Evolutionary conservation across 2,888 invertebrate species (phyloP).

Genomic region (Caenorhabditis sp.): DNA sequence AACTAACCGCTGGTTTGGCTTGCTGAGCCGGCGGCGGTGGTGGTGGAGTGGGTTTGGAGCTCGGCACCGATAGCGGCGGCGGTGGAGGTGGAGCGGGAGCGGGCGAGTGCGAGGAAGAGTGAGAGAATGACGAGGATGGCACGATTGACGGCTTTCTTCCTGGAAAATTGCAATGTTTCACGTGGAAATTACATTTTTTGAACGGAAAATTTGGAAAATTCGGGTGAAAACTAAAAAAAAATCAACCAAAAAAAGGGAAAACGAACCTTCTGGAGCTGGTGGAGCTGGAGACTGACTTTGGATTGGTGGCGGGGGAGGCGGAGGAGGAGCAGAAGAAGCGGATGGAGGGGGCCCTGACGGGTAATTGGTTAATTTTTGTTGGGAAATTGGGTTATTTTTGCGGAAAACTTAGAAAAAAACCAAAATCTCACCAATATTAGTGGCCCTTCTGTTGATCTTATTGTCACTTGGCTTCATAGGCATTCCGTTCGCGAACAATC

Average conservation of each 20-base stretch:
- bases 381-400: neutral
- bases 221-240: slow-evolving; percentile 9
- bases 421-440: slow-evolving; percentile 58
- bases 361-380: slow-evolving; percentile 13
- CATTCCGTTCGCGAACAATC: slow-evolving; percentile 80
- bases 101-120: slow-evolving; percentile 34
- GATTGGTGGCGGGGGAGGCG: slow-evolving; percentile 42
- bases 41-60: slow-evolving; percentile 61
- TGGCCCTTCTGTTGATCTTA: slow-evolving; percentile 65
- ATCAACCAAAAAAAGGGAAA: neutral
- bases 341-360: slow-evolving; percentile 63
- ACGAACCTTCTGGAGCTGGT: slow-evolving; percentile 32
- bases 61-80: slow-evolving; percentile 20
- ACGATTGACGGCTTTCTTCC: slow-evolving; percentile 58
- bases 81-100: slow-evolving; percentile 51
- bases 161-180: slow-evolving; percentile 18
- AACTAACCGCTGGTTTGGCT: slow-evolving; percentile 57
- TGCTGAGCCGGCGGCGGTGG: slow-evolving; percentile 66
- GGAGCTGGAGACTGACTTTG: slow-evolving; percentile 26
- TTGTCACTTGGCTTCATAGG: slow-evolving; percentile 80
- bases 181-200: neutral
- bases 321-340: slow-evolving; percentile 42
- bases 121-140: slow-evolving; percentile 42
- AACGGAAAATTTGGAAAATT: neutral
- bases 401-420: no score